Evolutionary conservation across 2,113 vertebrate species (phyloP).

Genomic region (Dipodomys merriami): DNA sequence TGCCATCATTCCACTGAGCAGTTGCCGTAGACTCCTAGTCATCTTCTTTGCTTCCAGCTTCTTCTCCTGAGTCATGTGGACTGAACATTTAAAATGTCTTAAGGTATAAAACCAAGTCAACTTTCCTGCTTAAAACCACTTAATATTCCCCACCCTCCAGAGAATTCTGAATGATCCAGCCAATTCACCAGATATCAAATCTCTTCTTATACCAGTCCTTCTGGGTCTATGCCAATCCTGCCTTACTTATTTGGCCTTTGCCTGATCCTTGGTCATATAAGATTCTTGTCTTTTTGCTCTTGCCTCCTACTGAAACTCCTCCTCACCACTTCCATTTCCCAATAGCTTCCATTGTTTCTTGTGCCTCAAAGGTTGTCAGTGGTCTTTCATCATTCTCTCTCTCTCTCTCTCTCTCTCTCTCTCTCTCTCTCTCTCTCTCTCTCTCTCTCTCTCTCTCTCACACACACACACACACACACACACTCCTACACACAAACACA

Average conservation of each 20-base stretch:
- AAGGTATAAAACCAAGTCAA: conserved; percentile 2
- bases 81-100: neutral
- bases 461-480: neutral
- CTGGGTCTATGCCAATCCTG: no score
- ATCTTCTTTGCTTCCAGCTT: neutral
- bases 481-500: neutral
- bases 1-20: neutral
- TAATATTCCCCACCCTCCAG: neutral
- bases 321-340: neutral
- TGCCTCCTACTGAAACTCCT: neutral
- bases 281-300: neutral
- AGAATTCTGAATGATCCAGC: neutral
- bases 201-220: neutral
- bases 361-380: neutral
- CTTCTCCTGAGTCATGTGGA: neutral
- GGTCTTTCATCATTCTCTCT: neutral
- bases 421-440: no score
- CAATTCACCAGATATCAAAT: neutral
- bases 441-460: no score
- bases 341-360: neutral
- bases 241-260: neutral
- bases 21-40: neutral
- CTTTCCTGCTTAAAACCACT: neutral
- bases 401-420: no score
- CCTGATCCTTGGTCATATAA: neutral